Evolutionary conservation across 2,797 vertebrate genomes (phyloP), one percentile per base, ranked within the genome.

Genomic region (Lindbergichthys nudifrons): DNA sequence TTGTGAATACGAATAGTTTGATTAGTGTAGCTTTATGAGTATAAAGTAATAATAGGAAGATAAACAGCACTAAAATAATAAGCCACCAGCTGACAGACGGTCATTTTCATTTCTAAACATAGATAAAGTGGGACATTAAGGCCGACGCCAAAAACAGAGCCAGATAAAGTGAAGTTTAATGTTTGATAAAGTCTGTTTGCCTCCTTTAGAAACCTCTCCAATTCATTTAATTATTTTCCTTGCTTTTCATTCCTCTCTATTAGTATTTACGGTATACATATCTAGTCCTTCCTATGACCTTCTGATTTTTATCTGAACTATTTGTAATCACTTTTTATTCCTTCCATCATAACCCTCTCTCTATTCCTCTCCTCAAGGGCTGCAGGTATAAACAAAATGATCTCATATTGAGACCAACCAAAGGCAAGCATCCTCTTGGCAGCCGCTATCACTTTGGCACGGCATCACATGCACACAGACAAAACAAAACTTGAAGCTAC

Each of bases 361-460:
- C 71, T 48, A 45, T 39, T 56, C 62, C 64, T 82, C 68, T 52
- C 77, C 77, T 77, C 66, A 62, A 70, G 68, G 46, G 58, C 75
- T 18, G 63, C n/a, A 82, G 86, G 85, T 87, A 36, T 36, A 84
- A 89, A 87, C 53, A 11, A 86, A 89, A 70, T 70, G 69, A 85
- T 86, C 77, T 79, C 15, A 3, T 45, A 39, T 68, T 77, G 87
- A 83, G 68, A 71, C 82, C 82, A 91, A 90, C 90, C 83, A 87
- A 80, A 90, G 79, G 65, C 64, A 43, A 84, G 78, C 60, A 47
- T 77, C 80, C 61, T 75, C 68, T 81, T 83, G 79, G 87, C 76
- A 84, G 48, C 53, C 3, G 41, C 66, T 26, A 18, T 68, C 62
- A 36, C 75, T 73, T 70, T 85, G 83, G 80, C 86, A 76, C 62